Conservation (phyloP, 2,113 vertebrate species). For the Lota lota region DNA sequence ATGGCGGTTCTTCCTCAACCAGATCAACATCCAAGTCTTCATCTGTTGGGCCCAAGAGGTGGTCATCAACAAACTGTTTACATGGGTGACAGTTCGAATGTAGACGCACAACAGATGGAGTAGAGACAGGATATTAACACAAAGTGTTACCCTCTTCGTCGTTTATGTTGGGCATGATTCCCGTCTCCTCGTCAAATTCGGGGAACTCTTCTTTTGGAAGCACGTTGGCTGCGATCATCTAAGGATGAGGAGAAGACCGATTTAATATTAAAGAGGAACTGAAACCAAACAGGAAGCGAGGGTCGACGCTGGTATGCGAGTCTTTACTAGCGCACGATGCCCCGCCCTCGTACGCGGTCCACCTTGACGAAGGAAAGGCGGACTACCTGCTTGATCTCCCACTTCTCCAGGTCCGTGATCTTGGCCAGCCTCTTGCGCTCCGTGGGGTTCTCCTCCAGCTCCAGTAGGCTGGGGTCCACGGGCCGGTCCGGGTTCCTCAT, state of each 20-base stretch:
- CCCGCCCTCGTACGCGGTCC: too few relatives aligned
- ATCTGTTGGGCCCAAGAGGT: constrained; percentile 60
- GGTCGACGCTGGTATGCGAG: too few relatives aligned
- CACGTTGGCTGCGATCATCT: constrained; percentile 97
- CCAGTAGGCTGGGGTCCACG: constrained; percentile 81
- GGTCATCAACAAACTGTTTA: not conserved
- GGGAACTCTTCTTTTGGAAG: constrained; percentile 93
- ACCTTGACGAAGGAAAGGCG: too few relatives aligned
- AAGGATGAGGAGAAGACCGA: not conserved
- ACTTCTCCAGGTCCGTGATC: constrained; percentile 89
- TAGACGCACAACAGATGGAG: not conserved
- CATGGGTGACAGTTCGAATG: not conserved
- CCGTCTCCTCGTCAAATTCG: constrained; percentile 93
- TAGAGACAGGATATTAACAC: not conserved
- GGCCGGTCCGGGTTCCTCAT: constrained; percentile 88
- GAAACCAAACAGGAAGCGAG: too few relatives aligned
- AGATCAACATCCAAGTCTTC: constrained; percentile 90
- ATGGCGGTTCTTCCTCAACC: constrained; percentile 88
- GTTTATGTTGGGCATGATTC: constrained; percentile 92
- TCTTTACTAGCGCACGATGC: too few relatives aligned
- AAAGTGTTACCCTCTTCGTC: constrained; percentile 85
- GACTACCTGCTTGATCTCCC: constrained; percentile 89
- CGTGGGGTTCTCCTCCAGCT: constrained; percentile 82
- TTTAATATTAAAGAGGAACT: too few relatives aligned
- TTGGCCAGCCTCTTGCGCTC: constrained; percentile 87